A percentile compares a stretch with the other conserved stretches of the same genome.
Evolutionary conservation across 2,113 vertebrate species (phyloP).

Genomic region (Perca fluviatilis): DNA sequence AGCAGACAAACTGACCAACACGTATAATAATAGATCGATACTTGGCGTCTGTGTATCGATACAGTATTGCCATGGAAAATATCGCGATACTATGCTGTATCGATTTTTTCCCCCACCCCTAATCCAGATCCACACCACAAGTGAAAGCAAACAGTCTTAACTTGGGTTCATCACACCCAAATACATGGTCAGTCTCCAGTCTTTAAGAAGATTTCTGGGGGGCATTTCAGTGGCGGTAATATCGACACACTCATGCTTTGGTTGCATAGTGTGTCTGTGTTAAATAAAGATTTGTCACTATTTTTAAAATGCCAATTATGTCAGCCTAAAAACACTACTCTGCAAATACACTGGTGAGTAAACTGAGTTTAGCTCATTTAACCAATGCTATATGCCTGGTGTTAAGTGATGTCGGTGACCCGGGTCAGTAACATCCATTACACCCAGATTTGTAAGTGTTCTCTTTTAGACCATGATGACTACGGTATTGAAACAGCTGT

Average conservation of each 20-base stretch:
- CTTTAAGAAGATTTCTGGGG: background rate
- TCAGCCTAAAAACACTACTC: background rate
- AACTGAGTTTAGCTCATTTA: conserved; percentile 1
- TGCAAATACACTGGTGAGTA: conserved; percentile 32
- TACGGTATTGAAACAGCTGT: conserved; percentile 26
- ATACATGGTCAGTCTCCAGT: conserved; percentile 7
- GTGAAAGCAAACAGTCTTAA: background rate
- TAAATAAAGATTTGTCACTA: background rate
- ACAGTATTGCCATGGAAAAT: too few relatives aligned
- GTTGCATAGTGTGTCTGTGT: background rate
- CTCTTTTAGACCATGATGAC: conserved; percentile 16
- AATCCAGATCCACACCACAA: background rate
- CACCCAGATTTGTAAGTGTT: conserved; percentile 17
- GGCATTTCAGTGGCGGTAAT: background rate
- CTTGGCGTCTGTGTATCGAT: too few relatives aligned
- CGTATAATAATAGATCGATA: too few relatives aligned
- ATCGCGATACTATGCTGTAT: too few relatives aligned
- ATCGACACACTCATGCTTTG: background rate
- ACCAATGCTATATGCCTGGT: background rate
- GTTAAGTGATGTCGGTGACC: conserved; percentile 32
- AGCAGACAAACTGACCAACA: too few relatives aligned
- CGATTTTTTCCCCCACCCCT: too few relatives aligned
- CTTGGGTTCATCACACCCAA: conserved; percentile 5
- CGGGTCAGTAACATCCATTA: conserved; percentile 15
- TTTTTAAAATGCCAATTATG: background rate